Evolutionary conservation across 1,140 invertebrate species (phyloP).

Genomic region (Zaprionus lachaisei): DNA sequence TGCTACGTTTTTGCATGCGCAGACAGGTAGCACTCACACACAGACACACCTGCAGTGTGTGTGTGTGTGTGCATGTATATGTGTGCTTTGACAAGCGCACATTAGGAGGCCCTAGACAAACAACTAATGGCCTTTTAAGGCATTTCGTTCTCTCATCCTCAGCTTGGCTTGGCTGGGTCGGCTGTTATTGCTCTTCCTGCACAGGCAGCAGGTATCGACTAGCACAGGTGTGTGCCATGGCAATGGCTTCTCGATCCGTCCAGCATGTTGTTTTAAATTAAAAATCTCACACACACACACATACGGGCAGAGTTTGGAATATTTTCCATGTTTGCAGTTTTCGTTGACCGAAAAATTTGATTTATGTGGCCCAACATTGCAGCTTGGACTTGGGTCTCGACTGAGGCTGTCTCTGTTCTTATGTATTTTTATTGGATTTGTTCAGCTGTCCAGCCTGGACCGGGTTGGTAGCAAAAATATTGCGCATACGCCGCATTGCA

Average conservation of each 20-base stretch:
- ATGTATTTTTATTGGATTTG: conserved; percentile 65
- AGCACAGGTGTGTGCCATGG: conserved; percentile 55
- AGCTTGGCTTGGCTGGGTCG: too few species aligned
- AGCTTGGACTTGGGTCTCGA: neutral
- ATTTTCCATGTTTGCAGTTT: conserved; percentile 56
- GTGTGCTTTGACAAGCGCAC: conserved; percentile 71
- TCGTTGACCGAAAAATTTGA: conserved; percentile 45
- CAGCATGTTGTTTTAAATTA: conserved; percentile 76
- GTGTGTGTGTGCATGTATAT: neutral
- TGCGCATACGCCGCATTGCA: conserved; percentile 69
- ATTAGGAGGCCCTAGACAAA: conserved; percentile 74
- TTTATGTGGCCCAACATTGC: conserved; percentile 36
- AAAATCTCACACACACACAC: conserved; percentile 63
- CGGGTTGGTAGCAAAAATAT: conserved; percentile 39
- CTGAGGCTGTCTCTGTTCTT: conserved; percentile 2
- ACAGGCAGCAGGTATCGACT: neutral
- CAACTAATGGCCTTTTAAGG: conserved; percentile 81
- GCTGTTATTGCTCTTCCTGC: conserved; percentile 17
- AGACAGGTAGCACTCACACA: conserved; percentile 42
- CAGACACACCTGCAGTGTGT: conserved; percentile 4
- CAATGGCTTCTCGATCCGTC: conserved; percentile 38
- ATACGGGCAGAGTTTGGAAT: conserved; percentile 18
- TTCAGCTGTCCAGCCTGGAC: conserved; percentile 35
- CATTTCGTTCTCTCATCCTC: conserved; percentile 48
- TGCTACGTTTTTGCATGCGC: conserved; percentile 72